These are phyloP conservation scores for Morphnarchus princeps DNA, from an alignment of 2,113 vertebrate species.

Conservation along the genomic window DNA sequence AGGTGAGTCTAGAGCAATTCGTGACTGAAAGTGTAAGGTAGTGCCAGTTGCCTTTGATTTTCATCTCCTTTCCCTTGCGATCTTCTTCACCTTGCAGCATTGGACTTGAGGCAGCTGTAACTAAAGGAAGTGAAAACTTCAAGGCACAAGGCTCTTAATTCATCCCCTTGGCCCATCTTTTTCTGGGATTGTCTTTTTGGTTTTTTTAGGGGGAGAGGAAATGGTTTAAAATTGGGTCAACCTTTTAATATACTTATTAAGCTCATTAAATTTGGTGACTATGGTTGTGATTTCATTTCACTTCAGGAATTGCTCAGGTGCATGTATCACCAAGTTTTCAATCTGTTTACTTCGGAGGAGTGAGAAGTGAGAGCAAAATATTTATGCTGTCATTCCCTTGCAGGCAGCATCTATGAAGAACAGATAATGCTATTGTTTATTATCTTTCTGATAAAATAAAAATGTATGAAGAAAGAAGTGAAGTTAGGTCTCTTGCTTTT, in stretches of 20 bases:
- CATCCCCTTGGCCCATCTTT: background rate
- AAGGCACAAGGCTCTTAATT: background rate
- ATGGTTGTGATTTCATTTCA: background rate
- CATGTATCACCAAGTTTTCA: background rate
- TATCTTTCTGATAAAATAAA: background rate
- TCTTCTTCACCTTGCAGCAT: background rate
- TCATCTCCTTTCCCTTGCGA: background rate
- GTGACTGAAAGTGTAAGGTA: background rate
- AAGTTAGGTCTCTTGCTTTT: background rate
- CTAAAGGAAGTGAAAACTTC: background rate
- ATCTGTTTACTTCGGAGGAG: background rate
- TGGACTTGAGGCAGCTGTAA: background rate
- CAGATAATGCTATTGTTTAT: background rate
- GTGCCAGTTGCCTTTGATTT: slow-evolving; percentile 10
- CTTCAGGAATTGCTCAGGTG: background rate
- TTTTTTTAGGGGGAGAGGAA: background rate
- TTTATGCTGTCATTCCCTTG: background rate
- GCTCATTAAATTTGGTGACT: background rate
- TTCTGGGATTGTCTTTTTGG: background rate
- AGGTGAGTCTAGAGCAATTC: slow-evolving; percentile 43
- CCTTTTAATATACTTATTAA: background rate
- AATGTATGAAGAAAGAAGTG: background rate
- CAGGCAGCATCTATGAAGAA: background rate
- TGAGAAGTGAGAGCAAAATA: background rate
- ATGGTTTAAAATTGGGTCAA: background rate